These are phyloP conservation scores for Botia almorhae DNA, from an alignment of 2,797 vertebrate species.

Conservation along the genomic window DNA sequence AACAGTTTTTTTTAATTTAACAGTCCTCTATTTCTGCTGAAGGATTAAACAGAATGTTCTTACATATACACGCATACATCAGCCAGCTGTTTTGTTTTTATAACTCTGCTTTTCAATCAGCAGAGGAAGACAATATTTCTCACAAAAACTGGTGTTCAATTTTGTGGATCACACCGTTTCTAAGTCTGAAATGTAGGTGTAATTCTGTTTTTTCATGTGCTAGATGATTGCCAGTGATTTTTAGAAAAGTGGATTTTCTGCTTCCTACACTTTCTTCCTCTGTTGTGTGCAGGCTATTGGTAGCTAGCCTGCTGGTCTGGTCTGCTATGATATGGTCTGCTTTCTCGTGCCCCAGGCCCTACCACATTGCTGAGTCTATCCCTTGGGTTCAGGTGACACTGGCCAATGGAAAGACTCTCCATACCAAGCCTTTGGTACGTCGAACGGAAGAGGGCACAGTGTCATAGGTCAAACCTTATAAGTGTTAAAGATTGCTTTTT, in stretches of 20 bases:
- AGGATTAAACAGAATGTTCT: constrained; percentile 60
- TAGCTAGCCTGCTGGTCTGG: constrained; percentile 56
- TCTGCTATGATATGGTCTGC: too few species aligned
- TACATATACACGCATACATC: constrained; percentile 2
- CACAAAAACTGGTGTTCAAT: constrained; percentile 62
- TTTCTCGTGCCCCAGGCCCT: constrained; percentile 83
- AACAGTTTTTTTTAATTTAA: constrained; percentile 54
- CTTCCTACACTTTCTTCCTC: constrained; percentile 23
- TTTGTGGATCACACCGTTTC: constrained; percentile 62
- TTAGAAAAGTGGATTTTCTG: constrained; percentile 57
- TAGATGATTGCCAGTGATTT: constrained; percentile 66
- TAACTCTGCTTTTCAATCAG: constrained; percentile 65
- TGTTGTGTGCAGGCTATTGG: constrained; percentile 48
- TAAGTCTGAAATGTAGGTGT: constrained; percentile 59
- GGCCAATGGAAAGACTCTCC: constrained; percentile 87
- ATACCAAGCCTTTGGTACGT: constrained; percentile 93
- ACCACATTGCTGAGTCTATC: constrained; percentile 77
- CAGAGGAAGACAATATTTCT: constrained; percentile 66
- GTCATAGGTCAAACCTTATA: background rate
- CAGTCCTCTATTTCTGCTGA: constrained; percentile 54
- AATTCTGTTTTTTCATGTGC: constrained; percentile 65
- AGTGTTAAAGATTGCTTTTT: constrained; percentile 19
- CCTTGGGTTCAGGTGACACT: constrained; percentile 93
- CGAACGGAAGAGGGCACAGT: constrained; percentile 9
- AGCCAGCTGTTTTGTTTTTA: constrained; percentile 66